phyloP scores from a whole-genome alignment of 2,888 invertebrate species.

The Trachelus iudaicus region DNA sequence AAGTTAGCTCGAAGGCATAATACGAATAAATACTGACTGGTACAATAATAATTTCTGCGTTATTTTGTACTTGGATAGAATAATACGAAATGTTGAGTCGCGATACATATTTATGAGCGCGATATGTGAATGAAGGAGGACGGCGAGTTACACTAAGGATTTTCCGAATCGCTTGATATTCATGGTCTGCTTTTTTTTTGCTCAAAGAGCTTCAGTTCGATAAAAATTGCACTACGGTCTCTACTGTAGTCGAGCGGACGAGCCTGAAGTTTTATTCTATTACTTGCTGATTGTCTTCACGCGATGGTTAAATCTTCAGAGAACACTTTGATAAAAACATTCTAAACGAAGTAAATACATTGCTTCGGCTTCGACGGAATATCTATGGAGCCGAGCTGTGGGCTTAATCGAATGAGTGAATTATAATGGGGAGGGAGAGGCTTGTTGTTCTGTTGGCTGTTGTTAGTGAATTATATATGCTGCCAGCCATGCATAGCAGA shows the following conservation, averaged over 20 bases:
- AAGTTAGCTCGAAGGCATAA: slow-evolving; percentile 16
- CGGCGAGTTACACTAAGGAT: no score
- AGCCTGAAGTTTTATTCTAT: no score
- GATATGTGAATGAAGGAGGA: no score
- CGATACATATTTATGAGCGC: no score
- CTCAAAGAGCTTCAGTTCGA: no score
- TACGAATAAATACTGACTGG: slow-evolving; percentile 19
- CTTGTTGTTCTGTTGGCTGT: neutral
- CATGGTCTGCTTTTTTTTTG: no score
- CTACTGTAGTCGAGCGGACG: no score
- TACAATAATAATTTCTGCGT: slow-evolving; percentile 23
- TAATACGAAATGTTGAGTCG: neutral
- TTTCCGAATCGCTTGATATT: no score
- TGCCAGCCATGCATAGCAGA: neutral
- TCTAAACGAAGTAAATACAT: neutral
- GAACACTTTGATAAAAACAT: no score
- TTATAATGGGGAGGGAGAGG: neutral
- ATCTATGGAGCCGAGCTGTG: neutral
- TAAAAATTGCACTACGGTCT: no score
- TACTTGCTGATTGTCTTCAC: no score
- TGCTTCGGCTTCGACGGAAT: neutral
- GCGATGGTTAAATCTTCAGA: no score
- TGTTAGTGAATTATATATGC: neutral
- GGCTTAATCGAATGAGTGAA: neutral
- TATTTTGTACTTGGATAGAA: neutral